A percentile compares a stretch with the other conserved stretches of the same genome.
Evolutionary conservation across 2,797 vertebrate genomes (phyloP).

Genomic region (Rhincodon typus): DNA sequence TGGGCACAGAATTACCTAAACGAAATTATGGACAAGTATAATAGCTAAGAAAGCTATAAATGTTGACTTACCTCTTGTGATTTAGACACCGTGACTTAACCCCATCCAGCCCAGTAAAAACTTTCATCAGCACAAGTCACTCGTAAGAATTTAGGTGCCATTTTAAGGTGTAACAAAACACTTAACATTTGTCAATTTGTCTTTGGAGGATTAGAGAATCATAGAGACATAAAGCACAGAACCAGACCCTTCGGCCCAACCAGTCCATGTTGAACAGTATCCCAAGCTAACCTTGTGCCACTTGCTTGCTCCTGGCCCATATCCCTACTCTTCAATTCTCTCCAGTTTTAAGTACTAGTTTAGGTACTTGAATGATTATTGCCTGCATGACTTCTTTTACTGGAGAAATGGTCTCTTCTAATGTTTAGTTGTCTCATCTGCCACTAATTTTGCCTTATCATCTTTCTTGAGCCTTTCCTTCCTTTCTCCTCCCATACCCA

Average conservation of each 20-base stretch:
- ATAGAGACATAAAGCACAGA: no score
- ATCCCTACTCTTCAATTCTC: background rate
- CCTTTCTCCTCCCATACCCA: background rate
- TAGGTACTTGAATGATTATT: background rate
- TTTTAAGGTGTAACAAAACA: background rate
- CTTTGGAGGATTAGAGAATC: background rate
- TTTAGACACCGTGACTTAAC: background rate
- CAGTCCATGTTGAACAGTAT: no score
- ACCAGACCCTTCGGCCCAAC: no score
- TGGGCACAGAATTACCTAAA: background rate
- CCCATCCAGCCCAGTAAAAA: background rate
- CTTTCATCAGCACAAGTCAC: background rate
- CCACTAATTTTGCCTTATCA: background rate
- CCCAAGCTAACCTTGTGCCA: no score
- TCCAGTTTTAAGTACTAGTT: background rate
- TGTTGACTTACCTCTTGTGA: background rate
- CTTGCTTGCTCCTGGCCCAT: no score
- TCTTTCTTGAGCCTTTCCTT: background rate
- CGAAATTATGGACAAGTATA: background rate
- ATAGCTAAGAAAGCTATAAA: background rate
- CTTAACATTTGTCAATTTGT: background rate
- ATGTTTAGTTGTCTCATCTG: background rate
- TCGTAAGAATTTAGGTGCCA: background rate
- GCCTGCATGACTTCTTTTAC: background rate
- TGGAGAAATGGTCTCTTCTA: background rate